Percentiles rank a stretch among this genome's conserved stretches.
These are phyloP conservation scores for Cryptus viduatorius DNA, from an alignment of 2,888 invertebrate genomes.

Conservation along the genomic window DNA sequence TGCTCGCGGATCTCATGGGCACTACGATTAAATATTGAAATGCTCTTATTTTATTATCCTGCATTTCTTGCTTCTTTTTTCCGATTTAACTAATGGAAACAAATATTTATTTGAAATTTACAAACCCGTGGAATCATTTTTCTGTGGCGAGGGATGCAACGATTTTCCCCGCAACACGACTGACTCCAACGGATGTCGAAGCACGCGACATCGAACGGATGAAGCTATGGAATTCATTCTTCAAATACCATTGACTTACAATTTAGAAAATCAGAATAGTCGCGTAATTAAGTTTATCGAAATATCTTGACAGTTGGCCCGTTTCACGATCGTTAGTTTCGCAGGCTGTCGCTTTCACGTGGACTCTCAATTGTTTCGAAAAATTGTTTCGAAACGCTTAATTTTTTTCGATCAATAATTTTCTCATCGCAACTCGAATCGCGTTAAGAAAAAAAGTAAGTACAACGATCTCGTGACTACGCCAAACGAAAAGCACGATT, in stretches of 20 bases:
- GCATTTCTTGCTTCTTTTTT: too few relatives aligned
- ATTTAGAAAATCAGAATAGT: constrained; percentile 65
- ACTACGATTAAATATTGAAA: constrained; percentile 33
- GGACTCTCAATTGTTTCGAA: constrained; percentile 70
- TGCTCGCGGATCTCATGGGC: constrained; percentile 53
- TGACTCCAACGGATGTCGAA: constrained; percentile 61
- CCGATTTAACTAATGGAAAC: background rate
- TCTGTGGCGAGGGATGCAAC: constrained; percentile 42
- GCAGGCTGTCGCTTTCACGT: constrained; percentile 54
- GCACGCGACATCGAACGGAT: constrained; percentile 46
- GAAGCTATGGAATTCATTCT: constrained; percentile 64
- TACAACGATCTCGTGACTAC: background rate
- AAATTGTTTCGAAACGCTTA: constrained; percentile 60
- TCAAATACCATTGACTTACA: constrained; percentile 56
- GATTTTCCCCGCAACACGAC: constrained; percentile 43
- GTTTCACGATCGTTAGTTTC: constrained; percentile 17
- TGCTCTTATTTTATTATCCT: background rate
- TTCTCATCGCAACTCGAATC: constrained; percentile 9
- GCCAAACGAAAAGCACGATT: constrained; percentile 10
- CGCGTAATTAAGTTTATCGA: constrained; percentile 18
- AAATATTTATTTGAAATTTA: constrained; percentile 10
- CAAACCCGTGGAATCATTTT: constrained; percentile 68
- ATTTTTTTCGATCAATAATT: constrained; percentile 46
- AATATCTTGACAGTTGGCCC: constrained; percentile 25
- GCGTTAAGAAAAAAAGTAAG: constrained; percentile 10